Evolutionary conservation across 2,888 invertebrate species (phyloP).

Genomic region (Drosophila algonquin): DNA sequence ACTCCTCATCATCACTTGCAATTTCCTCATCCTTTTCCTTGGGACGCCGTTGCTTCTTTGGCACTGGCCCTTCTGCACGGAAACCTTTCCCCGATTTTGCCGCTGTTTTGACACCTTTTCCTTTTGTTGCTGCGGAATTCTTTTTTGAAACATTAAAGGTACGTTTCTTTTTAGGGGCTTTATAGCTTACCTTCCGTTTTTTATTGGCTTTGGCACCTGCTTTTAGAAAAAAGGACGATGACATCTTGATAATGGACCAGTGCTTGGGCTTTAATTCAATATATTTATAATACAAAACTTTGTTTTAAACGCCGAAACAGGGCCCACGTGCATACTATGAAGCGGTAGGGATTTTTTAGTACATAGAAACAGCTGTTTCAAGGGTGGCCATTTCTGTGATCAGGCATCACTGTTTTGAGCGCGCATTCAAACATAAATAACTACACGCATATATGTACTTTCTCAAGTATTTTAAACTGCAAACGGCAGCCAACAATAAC

Average conservation of each 20-base stretch:
- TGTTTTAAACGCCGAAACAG: constrained; percentile 15
- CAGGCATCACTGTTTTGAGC: not conserved
- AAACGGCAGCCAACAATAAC: too few relatives aligned
- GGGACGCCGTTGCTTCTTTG: constrained; percentile 68
- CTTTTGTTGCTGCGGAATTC: constrained; percentile 38
- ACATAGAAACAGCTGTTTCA: constrained; percentile 32
- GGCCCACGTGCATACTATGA: constrained; percentile 42
- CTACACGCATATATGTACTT: not conserved
- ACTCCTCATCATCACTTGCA: constrained; percentile 88
- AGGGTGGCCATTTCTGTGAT: not conserved
- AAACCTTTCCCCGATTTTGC: constrained; percentile 55
- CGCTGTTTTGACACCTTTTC: constrained; percentile 23
- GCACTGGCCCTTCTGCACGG: constrained; percentile 77
- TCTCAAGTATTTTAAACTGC: not conserved
- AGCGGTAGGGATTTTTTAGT: constrained; percentile 18
- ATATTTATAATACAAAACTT: constrained; percentile 25
- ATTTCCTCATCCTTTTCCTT: constrained; percentile 86
- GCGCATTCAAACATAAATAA: not conserved
- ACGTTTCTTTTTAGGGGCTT: not conserved
- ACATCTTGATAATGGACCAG: constrained; percentile 59
- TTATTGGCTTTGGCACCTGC: constrained; percentile 85
- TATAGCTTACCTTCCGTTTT: constrained; percentile 84
- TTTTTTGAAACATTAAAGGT: constrained; percentile 13
- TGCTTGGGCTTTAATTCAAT: constrained; percentile 20
- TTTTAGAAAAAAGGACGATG: constrained; percentile 87